Base-by-base conservation (phyloP, 2,113 vertebrate genomes). In the Thomomys bottae region DNA sequence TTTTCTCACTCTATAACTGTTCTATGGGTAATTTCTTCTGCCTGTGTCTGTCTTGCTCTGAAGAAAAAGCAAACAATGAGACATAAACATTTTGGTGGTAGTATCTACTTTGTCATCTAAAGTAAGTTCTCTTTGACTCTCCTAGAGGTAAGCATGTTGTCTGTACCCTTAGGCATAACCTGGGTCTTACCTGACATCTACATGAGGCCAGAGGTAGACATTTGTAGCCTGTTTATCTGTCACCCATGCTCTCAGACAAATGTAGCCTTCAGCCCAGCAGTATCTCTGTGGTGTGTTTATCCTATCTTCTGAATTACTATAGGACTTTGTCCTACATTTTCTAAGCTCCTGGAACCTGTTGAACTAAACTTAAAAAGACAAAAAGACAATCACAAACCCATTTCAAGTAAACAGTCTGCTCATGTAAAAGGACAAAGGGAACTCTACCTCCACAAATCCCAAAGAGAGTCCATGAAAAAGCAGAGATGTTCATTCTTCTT, bases 171-270 rank as follows among this genome's bases (percentile, higher is more conserved):
- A 2, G 24, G 28, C 0, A 12, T n/a, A 14, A 36, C 30, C 45
- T 45, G 40, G 26, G 4, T 71, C 49, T 81, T n/a, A 20, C 49
- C 49, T 54, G 49, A 12, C 49, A 54, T n/a, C 49, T 20, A 12
- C 0, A 21, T 42, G 42, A 70, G 23, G 78, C 17, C 4, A 2
- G 40, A 8, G 24, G 10, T 21, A 28, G 30, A 26, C 2, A 20
- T 8, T 17, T 34, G 2, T 0, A 80, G 54, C 6, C 0, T 42
- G 15, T 34, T 42, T 4, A 0, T 26, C 40, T 20, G 32, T 42
- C 6, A 0, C 24, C 49, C 10, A 11, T 42, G 67, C n/a, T 20
- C 71, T 17, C 6, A 9, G 45, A 26, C 5, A 49, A 15, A 36
- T 2, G 11, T 7, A 18, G 10, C 8, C 30, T n/a, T 57, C 12